Evolutionary conservation across 92 coral and sea anemone species (phyloP).

Genomic region (Palythoa grandiflora): DNA sequence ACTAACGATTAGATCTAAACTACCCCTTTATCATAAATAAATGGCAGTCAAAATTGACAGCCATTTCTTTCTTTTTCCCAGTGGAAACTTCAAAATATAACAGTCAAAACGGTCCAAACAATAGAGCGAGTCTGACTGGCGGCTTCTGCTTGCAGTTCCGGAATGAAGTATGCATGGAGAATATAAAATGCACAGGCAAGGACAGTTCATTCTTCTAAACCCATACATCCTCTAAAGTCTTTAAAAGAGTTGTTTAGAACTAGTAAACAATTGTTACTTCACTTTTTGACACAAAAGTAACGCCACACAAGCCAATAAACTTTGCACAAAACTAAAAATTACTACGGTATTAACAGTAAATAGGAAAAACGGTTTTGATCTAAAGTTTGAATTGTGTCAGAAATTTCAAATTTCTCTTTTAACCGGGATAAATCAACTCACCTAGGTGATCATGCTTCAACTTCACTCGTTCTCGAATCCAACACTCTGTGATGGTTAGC

Average conservation of each 20-base stretch:
- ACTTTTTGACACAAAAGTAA: background rate
- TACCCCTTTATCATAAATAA: no score
- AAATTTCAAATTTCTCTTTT: background rate
- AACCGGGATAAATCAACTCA: slow-evolving; percentile 34
- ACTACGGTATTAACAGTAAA: background rate
- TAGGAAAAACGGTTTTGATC: background rate
- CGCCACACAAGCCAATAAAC: background rate
- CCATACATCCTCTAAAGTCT: background rate
- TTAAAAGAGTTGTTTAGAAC: background rate
- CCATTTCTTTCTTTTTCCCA: background rate
- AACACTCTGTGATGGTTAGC: slow-evolving; percentile 93
- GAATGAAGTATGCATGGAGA: no score
- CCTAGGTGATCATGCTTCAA: slow-evolving; percentile 97
- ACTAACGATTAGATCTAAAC: no score
- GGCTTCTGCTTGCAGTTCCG: background rate
- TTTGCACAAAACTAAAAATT: background rate
- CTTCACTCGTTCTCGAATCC: slow-evolving; percentile 96
- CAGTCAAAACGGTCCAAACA: background rate
- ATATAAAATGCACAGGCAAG: no score
- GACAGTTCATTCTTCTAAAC: background rate
- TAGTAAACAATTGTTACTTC: background rate
- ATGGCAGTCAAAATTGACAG: background rate
- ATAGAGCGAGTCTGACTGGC: background rate
- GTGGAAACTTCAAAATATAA: no score
- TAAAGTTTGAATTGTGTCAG: background rate